phyloP scores from a whole-genome alignment of 2,113 vertebrate genomes.

The Anguilla rostrata region DNA sequence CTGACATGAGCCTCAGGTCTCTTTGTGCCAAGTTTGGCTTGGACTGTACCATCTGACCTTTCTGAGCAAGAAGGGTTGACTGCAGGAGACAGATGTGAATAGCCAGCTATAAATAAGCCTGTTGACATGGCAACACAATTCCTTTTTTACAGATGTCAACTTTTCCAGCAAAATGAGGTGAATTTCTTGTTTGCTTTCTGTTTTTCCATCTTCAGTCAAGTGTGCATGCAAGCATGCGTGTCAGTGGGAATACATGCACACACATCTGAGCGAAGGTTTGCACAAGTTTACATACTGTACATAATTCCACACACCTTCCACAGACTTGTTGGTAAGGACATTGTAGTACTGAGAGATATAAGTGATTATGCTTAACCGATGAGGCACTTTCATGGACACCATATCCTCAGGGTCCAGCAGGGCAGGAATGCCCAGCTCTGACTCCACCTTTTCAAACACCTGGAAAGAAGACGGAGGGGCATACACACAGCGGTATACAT shows the following conservation, averaged over 20 bases:
- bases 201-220: too few species aligned
- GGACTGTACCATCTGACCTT: constrained; percentile 56
- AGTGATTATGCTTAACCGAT: constrained; percentile 94
- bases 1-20: constrained; percentile 41
- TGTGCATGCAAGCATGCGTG: too few species aligned
- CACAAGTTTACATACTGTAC: too few species aligned
- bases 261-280: not conserved
- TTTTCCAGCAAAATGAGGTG: too few species aligned
- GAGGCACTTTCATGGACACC: constrained; percentile 94
- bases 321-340: constrained; percentile 80
- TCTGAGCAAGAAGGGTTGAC: constrained; percentile 76
- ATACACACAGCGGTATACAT: not conserved
- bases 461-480: constrained; percentile 42
- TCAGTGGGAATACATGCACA: too few species aligned
- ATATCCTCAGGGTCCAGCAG: constrained; percentile 94
- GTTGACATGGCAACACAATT: too few species aligned
- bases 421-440: constrained; percentile 90
- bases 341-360: constrained; percentile 97
- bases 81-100: constrained; percentile 46
- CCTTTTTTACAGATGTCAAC: too few species aligned
- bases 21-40: constrained; percentile 63
- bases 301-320: constrained; percentile 46
- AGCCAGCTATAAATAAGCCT: too few species aligned
- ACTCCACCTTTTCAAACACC: constrained; percentile 93
- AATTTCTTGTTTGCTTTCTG: too few species aligned